Conservation (phyloP, 2,888 invertebrate genomes). For the Gymnoscelis rufifasciata region DNA sequence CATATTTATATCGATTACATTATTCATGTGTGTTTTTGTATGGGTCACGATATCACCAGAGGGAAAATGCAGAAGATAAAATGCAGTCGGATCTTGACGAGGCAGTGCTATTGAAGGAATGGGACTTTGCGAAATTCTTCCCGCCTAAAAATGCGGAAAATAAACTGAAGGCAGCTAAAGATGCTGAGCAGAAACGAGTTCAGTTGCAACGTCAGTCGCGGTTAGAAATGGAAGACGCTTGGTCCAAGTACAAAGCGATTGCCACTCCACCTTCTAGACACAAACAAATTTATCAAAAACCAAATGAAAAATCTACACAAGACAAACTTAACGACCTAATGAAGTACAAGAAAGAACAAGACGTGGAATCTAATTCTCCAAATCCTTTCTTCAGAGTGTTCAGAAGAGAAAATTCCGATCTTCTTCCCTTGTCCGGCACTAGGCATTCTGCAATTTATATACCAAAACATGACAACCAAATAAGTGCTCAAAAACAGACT, state of each 20-base stretch:
- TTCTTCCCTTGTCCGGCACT: constrained; percentile 85
- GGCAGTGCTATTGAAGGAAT: constrained; percentile 89
- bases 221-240: constrained; percentile 70
- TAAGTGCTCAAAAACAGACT: constrained; percentile 68
- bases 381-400: constrained; percentile 88
- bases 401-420: constrained; percentile 90
- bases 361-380: constrained; percentile 84
- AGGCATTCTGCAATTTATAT: constrained; percentile 86
- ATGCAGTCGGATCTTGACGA: constrained; percentile 83
- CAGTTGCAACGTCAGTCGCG: constrained; percentile 68
- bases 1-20: constrained; percentile 37
- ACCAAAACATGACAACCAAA: constrained; percentile 75
- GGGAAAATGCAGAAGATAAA: constrained; percentile 64
- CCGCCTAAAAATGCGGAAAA: constrained; percentile 71
- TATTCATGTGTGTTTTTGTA: constrained; percentile 71
- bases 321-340: constrained; percentile 72
- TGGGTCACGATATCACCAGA: constrained; percentile 66
- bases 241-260: constrained; percentile 64
- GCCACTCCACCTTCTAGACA: constrained; percentile 67
- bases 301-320: constrained; percentile 59
- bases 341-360: constrained; percentile 83
- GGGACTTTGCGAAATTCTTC: constrained; percentile 93
- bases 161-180: constrained; percentile 61
- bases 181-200: constrained; percentile 56
- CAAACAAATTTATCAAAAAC: constrained; percentile 59